A percentile compares a stretch with the other conserved stretches of the same genome.
phyloP scores from a whole-genome alignment of 2,888 invertebrate species.

The Zeuzera pyrina region DNA sequence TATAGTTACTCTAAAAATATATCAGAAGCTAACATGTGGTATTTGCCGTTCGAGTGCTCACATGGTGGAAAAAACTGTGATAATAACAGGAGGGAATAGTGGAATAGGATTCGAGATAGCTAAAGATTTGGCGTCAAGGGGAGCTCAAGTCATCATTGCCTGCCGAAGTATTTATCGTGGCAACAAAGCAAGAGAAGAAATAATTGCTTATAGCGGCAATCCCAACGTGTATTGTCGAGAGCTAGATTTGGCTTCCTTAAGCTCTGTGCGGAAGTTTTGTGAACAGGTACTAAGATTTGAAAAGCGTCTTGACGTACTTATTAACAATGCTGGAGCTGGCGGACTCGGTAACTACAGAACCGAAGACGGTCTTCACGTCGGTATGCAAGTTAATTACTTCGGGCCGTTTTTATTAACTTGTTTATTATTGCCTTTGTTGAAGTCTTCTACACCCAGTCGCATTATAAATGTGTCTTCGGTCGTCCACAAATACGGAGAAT shows the following conservation, averaged over 20 bases:
- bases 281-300: slow-evolving; percentile 62
- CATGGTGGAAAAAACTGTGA: slow-evolving; percentile 61
- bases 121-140: slow-evolving; percentile 60
- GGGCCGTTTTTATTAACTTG: slow-evolving; percentile 82
- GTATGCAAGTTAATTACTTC: slow-evolving; percentile 81
- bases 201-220: slow-evolving; percentile 49
- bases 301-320: slow-evolving; percentile 66
- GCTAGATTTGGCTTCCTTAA: slow-evolving; percentile 57
- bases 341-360: slow-evolving; percentile 66
- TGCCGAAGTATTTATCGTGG: slow-evolving; percentile 57
- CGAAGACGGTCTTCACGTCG: slow-evolving; percentile 77
- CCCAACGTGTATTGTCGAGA: slow-evolving; percentile 40
- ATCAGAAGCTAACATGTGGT: slow-evolving; percentile 53
- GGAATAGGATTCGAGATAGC: slow-evolving; percentile 72
- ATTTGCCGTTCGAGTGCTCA: slow-evolving; percentile 56
- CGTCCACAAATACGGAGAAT: slow-evolving; percentile 64
- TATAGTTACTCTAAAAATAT: slow-evolving; percentile 39
- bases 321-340: slow-evolving; percentile 74
- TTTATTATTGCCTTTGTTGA: slow-evolving; percentile 65
- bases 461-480: slow-evolving; percentile 77
- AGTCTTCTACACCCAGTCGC: slow-evolving; percentile 73
- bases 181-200: slow-evolving; percentile 44
- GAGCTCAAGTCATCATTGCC: slow-evolving; percentile 65
- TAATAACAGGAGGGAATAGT: slow-evolving; percentile 60
- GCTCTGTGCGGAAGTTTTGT: slow-evolving; percentile 71